Base-by-base conservation (phyloP, 2,113 vertebrate genomes). In the Oncorhynchus clarkii region DNA sequence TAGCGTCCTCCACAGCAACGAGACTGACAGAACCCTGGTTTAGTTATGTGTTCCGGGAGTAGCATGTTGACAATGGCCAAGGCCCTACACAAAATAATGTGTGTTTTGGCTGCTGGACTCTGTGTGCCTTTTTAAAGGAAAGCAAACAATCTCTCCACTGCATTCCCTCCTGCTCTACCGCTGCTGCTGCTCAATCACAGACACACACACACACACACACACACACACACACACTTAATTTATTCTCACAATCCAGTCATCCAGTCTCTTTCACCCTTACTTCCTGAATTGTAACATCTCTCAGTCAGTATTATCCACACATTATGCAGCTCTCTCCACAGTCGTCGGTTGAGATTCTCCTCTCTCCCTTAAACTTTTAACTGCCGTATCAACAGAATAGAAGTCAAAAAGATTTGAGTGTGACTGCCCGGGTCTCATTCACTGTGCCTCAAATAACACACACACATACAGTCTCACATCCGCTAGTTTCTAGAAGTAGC, bases 51-150 rank as follows among this genome's bases (percentile, higher is more conserved):
- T 87, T 89, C 84, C 88, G 85, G 75, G 88, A 92, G 81, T 80
- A 87, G 80, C 81, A 81, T 77, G 79, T 87, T 92, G 85, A 83
- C 87, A 82, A 54, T 73, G 80, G 90, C 76, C 89, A 90, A 88
- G 82, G 85, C 85, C 5, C 85, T 80, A 88, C 89, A 92, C 92
- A 91, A 89, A 93, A 90, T 88, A 92, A 92, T 93, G 89, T 88
- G 85, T 93, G 89, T 92, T 92, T 92, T 91, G 91, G 86, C 88
- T 90, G 79, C 80, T 59, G n/a, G 22, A 64, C 74, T 84, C 64
- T 78, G 78, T 84, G 64, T 83, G 64, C n/a, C n/a, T 83, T 88
- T 81, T 54, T 72, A 72, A 75, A 70, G 68, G 62, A 89, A 84
- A 82, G 89, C 81, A 92, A 92, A 89, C 85, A 79, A 86, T 82